A percentile compares a stretch with the other conserved stretches of the same genome.
phyloP scores from a whole-genome alignment of 1,140 invertebrate genomes.

The Leptestheria dahalacensis region DNA sequence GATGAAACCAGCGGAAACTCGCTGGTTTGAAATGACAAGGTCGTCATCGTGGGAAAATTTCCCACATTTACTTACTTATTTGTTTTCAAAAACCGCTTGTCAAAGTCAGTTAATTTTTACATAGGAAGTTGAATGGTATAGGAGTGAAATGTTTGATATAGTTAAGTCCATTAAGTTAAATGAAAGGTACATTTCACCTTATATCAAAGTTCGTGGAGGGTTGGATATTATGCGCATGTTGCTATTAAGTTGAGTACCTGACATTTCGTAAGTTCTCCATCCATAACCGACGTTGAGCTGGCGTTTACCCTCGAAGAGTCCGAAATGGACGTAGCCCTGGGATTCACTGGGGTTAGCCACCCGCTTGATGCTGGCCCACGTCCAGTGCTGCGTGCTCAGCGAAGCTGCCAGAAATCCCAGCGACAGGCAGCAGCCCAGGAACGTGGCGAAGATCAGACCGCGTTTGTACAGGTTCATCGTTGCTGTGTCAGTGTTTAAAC shows the following conservation, averaged over 20 bases:
- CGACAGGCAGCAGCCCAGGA: conserved; percentile 65
- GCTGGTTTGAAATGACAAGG: no score
- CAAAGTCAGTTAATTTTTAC: no score
- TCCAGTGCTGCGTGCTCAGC: conserved; percentile 76
- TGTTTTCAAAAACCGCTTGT: no score
- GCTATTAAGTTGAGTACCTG: conserved; percentile 35
- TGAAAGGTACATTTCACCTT: no score
- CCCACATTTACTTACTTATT: no score
- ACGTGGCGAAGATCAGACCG: conserved; percentile 73
- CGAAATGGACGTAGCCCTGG: conserved; percentile 61
- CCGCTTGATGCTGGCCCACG: conserved; percentile 53
- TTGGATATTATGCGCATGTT: background rate
- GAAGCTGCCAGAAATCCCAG: conserved; percentile 66
- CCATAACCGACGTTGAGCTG: conserved; percentile 67
- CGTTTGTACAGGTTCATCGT: conserved; percentile 43
- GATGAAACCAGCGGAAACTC: no score
- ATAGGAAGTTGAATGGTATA: no score
- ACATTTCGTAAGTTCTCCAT: conserved; percentile 52
- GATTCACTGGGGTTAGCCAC: conserved; percentile 49
- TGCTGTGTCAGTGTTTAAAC: conserved; percentile 11
- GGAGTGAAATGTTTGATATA: no score
- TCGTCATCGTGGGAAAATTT: no score
- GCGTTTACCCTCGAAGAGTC: conserved; percentile 68
- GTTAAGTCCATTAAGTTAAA: no score
- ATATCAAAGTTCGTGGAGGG: background rate